These are phyloP conservation scores for Gallirallus australis DNA, from an alignment of 2,797 vertebrate genomes.

Conservation along the genomic window DNA sequence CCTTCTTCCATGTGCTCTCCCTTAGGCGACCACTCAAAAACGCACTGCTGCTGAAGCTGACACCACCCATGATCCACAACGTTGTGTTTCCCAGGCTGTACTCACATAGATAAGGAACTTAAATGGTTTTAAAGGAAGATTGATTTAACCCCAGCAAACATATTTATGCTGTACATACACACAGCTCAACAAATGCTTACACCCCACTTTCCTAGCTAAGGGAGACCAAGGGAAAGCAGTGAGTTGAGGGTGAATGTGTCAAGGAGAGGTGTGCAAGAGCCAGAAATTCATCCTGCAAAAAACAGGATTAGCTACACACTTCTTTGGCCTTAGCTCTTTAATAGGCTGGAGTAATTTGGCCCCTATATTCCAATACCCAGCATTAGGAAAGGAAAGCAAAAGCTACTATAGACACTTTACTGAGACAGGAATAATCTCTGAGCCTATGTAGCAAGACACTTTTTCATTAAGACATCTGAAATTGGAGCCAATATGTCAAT, in stretches of 20 bases:
- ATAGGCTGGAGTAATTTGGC: not conserved
- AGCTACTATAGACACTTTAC: not conserved
- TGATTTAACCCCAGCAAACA: not conserved
- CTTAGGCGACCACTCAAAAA: not conserved
- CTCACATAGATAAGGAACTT: not conserved
- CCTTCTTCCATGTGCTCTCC: accelerated
- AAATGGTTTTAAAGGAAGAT: not conserved
- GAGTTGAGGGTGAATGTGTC: not conserved
- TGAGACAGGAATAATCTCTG: not conserved
- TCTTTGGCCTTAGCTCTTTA: not conserved
- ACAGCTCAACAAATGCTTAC: not conserved
- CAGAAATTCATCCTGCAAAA: not conserved
- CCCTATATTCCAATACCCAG: not conserved
- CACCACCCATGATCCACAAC: not conserved
- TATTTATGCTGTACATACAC: accelerated
- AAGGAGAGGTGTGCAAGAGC: not conserved
- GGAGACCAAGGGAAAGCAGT: not conserved
- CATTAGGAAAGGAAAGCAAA: not conserved
- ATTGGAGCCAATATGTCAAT: not conserved
- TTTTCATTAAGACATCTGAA: not conserved
- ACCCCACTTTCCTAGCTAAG: not conserved
- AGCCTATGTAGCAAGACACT: not conserved
- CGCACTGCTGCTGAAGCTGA: not conserved
- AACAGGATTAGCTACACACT: not conserved
- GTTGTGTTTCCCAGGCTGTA: not conserved